Evolutionary conservation across 2,113 vertebrate species (phyloP).

Genomic region (Mesembrinibis cayennensis): DNA sequence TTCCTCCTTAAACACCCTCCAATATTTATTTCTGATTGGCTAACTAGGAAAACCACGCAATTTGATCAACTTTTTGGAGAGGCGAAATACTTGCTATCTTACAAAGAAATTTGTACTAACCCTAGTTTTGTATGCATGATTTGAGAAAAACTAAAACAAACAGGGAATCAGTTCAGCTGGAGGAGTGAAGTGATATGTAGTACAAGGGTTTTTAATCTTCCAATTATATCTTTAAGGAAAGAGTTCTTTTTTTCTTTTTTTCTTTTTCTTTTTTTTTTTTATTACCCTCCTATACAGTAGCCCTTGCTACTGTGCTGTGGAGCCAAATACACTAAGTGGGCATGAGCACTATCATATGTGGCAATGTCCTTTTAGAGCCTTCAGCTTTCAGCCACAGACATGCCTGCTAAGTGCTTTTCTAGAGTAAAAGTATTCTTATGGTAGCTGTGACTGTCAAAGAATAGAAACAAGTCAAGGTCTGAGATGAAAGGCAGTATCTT

Average conservation of each 20-base stretch:
- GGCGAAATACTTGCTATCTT: not conserved
- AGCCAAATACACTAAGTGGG: not conserved
- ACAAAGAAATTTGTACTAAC: not conserved
- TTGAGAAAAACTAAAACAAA: not conserved
- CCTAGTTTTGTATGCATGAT: not conserved
- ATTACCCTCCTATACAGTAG: not conserved
- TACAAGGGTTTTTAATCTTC: not conserved
- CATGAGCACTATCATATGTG: rapidly evolving
- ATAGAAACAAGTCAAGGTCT: not conserved
- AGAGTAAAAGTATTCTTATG: not conserved
- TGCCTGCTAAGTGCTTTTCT: not conserved
- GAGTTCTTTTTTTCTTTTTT: no score
- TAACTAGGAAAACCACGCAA: not conserved
- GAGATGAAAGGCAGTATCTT: not conserved
- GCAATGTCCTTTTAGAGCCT: not conserved
- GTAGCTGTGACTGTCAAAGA: not conserved
- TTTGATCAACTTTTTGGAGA: not conserved
- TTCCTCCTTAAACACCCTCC: not conserved
- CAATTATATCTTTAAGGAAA: not conserved
- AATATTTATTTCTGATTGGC: not conserved
- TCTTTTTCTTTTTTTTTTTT: not conserved
- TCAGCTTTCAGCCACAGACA: not conserved
- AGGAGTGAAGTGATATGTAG: not conserved
- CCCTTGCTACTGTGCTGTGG: not conserved
- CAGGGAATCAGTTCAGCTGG: not conserved